Evolutionary conservation across 1,140 invertebrate genomes (phyloP).

Genomic region (Caerostris extrusa): DNA sequence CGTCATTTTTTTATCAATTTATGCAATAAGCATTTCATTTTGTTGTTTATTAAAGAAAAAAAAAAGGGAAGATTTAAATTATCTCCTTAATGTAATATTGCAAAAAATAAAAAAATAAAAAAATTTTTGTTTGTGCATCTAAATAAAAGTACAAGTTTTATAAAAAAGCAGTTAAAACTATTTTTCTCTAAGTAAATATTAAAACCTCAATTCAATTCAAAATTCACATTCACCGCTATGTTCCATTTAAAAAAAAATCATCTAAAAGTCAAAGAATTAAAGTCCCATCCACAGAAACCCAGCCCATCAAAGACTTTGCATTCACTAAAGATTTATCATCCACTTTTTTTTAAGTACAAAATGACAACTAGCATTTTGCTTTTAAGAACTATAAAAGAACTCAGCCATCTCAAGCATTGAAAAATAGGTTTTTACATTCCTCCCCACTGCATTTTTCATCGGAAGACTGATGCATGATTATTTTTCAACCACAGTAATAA

Average conservation of each 20-base stretch:
- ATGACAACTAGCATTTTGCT: constrained; percentile 43
- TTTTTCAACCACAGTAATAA: constrained; percentile 37
- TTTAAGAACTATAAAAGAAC: constrained; percentile 25
- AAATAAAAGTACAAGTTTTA: too few species aligned
- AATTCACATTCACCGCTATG: not conserved
- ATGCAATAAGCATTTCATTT: too few species aligned
- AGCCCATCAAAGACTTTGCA: not conserved
- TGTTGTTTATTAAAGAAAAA: too few species aligned
- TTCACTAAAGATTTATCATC: constrained; percentile 32
- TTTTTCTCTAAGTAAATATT: not conserved
- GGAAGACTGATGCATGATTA: constrained; percentile 37
- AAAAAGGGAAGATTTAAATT: too few species aligned
- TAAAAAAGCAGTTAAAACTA: not conserved
- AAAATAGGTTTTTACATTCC: constrained; percentile 9
- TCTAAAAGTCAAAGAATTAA: not conserved
- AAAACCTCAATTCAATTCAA: too few species aligned
- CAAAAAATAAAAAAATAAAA: too few species aligned
- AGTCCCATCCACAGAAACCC: not conserved
- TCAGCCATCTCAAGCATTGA: not conserved
- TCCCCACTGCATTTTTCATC: constrained; percentile 3
- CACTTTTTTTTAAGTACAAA: not conserved
- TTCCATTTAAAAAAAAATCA: not conserved
- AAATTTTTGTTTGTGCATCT: too few species aligned
- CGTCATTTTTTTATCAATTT: too few species aligned
- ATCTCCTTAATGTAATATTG: too few species aligned